A percentile compares a stretch with the other conserved stretches of the same genome.
These are phyloP conservation scores for Gallirallus australis DNA, from an alignment of 2,797 vertebrate species.

Conservation along the genomic window DNA sequence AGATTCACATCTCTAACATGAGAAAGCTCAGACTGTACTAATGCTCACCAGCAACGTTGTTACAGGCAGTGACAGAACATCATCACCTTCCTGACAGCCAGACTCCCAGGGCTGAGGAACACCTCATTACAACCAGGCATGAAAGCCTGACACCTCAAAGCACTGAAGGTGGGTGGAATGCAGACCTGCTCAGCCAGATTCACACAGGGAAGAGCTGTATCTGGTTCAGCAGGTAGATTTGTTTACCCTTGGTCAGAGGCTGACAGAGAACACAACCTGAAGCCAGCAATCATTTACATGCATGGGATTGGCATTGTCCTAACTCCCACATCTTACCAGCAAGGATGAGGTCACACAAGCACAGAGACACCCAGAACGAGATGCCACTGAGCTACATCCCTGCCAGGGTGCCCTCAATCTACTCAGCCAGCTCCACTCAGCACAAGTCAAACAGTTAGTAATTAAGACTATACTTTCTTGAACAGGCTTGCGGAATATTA, in stretches of 20 bases:
- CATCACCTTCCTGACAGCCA: not conserved
- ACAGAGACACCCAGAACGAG: not conserved
- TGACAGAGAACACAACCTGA: not conserved
- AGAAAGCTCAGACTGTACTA: not conserved
- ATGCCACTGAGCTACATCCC: not conserved
- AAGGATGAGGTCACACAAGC: not conserved
- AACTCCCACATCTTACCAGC: not conserved
- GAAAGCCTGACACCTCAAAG: not conserved
- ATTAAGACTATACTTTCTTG: not conserved
- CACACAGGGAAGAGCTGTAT: not conserved
- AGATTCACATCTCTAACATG: not conserved
- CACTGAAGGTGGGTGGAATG: not conserved
- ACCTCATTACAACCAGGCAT: not conserved
- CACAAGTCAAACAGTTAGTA: not conserved
- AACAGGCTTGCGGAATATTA: not conserved
- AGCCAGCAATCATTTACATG: not conserved
- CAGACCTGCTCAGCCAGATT: not conserved
- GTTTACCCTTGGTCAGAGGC: not conserved
- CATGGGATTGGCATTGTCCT: not conserved
- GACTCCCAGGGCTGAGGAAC: not conserved
- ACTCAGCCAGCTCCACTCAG: not conserved
- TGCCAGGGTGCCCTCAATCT: not conserved
- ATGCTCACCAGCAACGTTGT: not conserved
- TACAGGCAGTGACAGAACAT: not conserved
- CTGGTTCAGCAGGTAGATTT: slow-evolving; percentile 10